Evolutionary conservation across 2,797 vertebrate genomes (phyloP), one percentile per base, ranked within the genome.

Genomic region (Glossophaga mutica): DNA sequence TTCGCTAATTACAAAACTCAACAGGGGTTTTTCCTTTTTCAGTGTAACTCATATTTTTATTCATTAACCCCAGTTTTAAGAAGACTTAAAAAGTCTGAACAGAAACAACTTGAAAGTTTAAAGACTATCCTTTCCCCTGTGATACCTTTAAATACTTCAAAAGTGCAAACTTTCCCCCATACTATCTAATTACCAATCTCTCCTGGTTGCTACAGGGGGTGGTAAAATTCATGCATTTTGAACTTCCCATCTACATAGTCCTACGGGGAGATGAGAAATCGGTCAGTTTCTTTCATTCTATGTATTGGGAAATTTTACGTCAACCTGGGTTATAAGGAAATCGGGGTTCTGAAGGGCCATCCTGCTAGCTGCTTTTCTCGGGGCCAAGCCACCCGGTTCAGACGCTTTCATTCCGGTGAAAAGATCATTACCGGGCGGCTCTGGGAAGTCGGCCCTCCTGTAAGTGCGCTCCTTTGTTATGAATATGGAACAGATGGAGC

Each of bases 401-500:
- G 94, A 98, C 96, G 96, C 97, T 98, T 98, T 98, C 98, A 98
- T 97, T 98, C 96, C 96, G 97, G 97, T 98, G 98, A 98, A 98
- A 98, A 98, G 98, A 98, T 98, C 98, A 98, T 99, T 99, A 98
- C 97, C 98, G 97, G 97, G 96, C 96, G 96, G 97, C 98, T 98
- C 97, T 88, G 4, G 4, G 98, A 98, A 98, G 98, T 97, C 98
- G 97, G 98, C 97, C 97, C 97, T 98, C 98, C 98, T 98, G 98
- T 98, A 98, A 98, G 98, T 98, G 97, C 86, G 97, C 97, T 98
- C 96, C 98, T 98, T 99, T 98, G 98, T 98, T 98, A 98, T 98
- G 98, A 99, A 99, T 99, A 99, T 99, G 99, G 98, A 99, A 98
- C 98, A 99, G 98, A 99, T 98, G 98, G 98, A 98, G 98, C 98